Conservation (phyloP, 2,113 vertebrate species). For the Cricetomys ansorgei region DNA sequence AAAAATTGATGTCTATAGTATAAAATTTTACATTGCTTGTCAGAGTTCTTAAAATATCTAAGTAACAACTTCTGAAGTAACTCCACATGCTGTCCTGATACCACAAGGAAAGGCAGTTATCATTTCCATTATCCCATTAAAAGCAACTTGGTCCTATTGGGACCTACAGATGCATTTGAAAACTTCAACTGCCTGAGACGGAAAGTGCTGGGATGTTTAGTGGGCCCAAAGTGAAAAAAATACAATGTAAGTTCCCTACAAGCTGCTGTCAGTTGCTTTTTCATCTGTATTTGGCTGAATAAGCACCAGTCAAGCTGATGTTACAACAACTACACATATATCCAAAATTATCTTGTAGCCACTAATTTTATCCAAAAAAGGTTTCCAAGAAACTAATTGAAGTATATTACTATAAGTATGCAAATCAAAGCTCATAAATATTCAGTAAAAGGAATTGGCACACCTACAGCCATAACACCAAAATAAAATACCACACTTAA, state of each 20-base stretch:
- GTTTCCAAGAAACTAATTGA: conserved; percentile 79
- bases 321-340: conserved; percentile 19
- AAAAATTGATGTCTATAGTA: conserved; percentile 47
- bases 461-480: conserved; percentile 74
- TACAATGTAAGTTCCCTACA: conserved; percentile 40
- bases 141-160: conserved; percentile 45
- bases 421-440: conserved; percentile 81
- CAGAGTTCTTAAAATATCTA: conserved; percentile 57
- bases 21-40: conserved; percentile 56
- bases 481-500: conserved; percentile 74
- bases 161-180: conserved; percentile 58
- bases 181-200: conserved; percentile 40
- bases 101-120: conserved; percentile 61
- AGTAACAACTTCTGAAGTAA: conserved; percentile 40
- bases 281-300: conserved; percentile 32
- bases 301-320: conserved; percentile 25
- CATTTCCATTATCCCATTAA: conserved; percentile 68
- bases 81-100: conserved; percentile 49
- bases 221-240: conserved; percentile 38
- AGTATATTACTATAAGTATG: conserved; percentile 80
- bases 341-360: conserved; percentile 56
- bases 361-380: conserved; percentile 73
- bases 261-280: conserved; percentile 40
- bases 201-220: background rate
- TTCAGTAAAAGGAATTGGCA: conserved; percentile 74